phyloP scores from a whole-genome alignment of 2,888 invertebrate species.

The Drosophila quinaria region DNA sequence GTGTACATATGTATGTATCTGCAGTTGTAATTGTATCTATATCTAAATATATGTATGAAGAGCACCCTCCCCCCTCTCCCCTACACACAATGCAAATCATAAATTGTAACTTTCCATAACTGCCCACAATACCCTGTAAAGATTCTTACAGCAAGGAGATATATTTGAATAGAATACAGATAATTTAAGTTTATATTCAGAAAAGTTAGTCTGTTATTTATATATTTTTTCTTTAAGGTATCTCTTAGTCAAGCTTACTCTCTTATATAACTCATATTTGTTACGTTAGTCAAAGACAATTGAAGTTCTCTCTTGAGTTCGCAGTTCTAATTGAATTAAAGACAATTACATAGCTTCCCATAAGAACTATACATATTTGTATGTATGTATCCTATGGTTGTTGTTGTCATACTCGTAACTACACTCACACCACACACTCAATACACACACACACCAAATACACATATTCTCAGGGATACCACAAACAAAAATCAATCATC shows the following conservation, averaged over 20 bases:
- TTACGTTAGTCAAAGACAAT: constrained; percentile 48
- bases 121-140: constrained; percentile 10
- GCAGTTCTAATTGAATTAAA: constrained; percentile 71
- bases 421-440: constrained; percentile 18
- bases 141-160: neutral
- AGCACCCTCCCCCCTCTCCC: neutral
- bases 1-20: constrained; percentile 5
- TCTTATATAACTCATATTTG: neutral
- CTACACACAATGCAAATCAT: constrained; percentile 13
- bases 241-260: neutral
- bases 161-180: neutral
- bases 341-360: constrained; percentile 61
- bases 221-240: neutral
- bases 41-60: neutral
- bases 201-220: neutral
- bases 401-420: constrained; percentile 3
- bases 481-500: constrained; percentile 73
- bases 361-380: constrained; percentile 4
- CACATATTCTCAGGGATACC: constrained; percentile 3
- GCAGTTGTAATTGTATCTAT: constrained; percentile 14
- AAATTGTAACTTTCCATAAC: constrained; percentile 21
- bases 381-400: neutral
- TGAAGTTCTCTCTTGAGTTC: constrained; percentile 53
- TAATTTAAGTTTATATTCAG: no score
- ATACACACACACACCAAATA: neutral